Base-by-base conservation (phyloP, 1,140 invertebrate genomes). In the Lepidurus apus region DNA sequence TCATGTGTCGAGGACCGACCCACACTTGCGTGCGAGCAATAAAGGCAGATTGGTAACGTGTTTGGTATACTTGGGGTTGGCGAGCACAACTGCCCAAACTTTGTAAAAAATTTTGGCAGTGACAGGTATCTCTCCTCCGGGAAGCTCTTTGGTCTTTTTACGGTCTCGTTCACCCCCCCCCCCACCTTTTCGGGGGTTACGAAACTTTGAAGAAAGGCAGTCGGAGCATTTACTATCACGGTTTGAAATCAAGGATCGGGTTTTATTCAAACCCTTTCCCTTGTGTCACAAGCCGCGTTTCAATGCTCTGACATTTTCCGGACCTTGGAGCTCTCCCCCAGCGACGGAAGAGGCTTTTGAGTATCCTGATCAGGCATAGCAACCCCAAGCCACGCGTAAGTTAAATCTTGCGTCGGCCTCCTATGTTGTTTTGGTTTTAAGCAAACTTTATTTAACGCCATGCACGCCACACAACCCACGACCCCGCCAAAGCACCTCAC, bases 1-100 rank as follows among this genome's bases (percentile, higher is more conserved):
- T 47, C 45, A 47, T 47, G 45, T 47, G 4, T 47, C 45, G 45
- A 47, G 45, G 45, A 47, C 45, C 45, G 45, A 47, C 45, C 45
- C 45, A 17, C 5, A 47, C 45, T 47, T 47, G 45, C 45, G 45
- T 47, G 45, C 4, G 45, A 47, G 45, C 45, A 47, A 47, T 47
- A 47, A 47, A 47, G 45, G 45, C 45, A 47, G 45, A 47, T 47
- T 47, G 45, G 45, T 47, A 47, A 47, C 45, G 45, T 47, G 45
- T 47, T 47, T 47, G 45, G 45, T 47, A 47, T 47, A 47, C 5
- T 47, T 47, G 45, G 45, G 17, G 45, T 9, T 7, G 5, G 45
- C 45, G 45, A 47, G 45, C 45, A 47, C 5, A 47, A 47, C 45
- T 47, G 7, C 45, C 45, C 45, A 6, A 47, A 47, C 10, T 17